Evolutionary conservation across 1,140 invertebrate genomes (phyloP).

Genomic region (Zaprionus inermis): DNA sequence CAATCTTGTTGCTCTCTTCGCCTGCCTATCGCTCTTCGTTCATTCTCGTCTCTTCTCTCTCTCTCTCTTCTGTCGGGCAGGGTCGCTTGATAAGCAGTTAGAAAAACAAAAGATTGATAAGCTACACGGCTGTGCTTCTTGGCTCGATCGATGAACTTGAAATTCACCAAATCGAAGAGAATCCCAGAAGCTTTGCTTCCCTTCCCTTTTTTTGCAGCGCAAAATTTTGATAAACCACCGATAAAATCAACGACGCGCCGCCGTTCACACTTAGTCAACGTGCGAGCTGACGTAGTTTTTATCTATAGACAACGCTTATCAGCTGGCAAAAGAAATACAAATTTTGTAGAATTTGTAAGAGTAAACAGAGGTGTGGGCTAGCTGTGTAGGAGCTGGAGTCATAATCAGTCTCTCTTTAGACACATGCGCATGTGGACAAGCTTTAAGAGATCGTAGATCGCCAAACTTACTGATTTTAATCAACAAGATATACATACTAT

Average conservation of each 20-base stretch:
- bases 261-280: conserved; percentile 12
- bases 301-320: conserved; percentile 28
- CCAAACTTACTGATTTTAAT: background rate
- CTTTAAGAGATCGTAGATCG: conserved; percentile 24
- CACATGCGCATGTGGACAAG: conserved; percentile 25
- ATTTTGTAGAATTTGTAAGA: conserved; percentile 25
- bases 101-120: conserved; percentile 6
- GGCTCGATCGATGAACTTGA: background rate
- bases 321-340: background rate
- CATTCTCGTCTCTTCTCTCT: background rate
- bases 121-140: background rate
- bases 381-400: background rate
- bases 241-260: background rate
- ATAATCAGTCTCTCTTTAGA: conserved; percentile 43
- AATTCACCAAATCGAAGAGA: background rate
- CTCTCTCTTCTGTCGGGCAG: background rate
- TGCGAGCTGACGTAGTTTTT: conserved; percentile 37
- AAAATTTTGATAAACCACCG: conserved; percentile 17
- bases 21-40: background rate
- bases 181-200: background rate
- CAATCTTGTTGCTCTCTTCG: background rate
- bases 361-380: conserved; percentile 34
- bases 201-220: background rate
- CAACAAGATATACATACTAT: background rate
- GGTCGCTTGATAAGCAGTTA: background rate